phyloP scores from a whole-genome alignment of 2,888 invertebrate species.

The Temnothorax unifasciatus region DNA sequence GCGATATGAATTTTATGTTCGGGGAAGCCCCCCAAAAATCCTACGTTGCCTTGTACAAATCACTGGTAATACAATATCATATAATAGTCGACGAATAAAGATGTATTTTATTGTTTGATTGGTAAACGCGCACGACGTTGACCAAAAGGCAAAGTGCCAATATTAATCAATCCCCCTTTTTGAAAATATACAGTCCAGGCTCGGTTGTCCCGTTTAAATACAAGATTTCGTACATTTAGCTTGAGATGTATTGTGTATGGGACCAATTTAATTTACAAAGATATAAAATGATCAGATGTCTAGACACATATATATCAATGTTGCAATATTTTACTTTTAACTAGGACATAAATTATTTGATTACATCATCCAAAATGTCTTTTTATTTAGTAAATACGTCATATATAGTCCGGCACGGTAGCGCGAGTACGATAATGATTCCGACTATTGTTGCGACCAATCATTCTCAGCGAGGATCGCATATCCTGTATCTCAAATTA shows the following conservation, averaged over 20 bases:
- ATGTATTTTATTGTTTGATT: conserved; percentile 18
- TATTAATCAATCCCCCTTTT: conserved; percentile 15
- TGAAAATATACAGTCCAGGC: neutral
- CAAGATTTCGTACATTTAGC: neutral
- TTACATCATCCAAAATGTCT: neutral
- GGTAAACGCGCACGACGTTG: neutral
- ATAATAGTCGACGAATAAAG: conserved; percentile 29
- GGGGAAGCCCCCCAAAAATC: conserved; percentile 43
- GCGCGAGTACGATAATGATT: conserved; percentile 10
- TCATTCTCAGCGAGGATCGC: neutral
- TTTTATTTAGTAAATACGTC: neutral
- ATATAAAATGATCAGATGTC: neutral
- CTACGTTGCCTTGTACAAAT: conserved; percentile 35
- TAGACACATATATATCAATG: neutral
- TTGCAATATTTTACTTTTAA: neutral
- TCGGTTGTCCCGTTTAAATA: neutral
- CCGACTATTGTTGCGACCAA: neutral
- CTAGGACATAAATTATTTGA: neutral
- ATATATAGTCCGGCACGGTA: neutral
- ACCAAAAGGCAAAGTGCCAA: neutral
- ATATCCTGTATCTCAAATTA: neutral
- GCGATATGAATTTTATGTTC: conserved; percentile 41
- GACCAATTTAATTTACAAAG: neutral
- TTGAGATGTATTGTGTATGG: neutral
- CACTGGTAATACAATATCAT: conserved; percentile 42